A percentile compares a stretch with the other conserved stretches of the same genome.
Evolutionary conservation across 1,140 invertebrate genomes (phyloP).

Genomic region (Aplysia californica): DNA sequence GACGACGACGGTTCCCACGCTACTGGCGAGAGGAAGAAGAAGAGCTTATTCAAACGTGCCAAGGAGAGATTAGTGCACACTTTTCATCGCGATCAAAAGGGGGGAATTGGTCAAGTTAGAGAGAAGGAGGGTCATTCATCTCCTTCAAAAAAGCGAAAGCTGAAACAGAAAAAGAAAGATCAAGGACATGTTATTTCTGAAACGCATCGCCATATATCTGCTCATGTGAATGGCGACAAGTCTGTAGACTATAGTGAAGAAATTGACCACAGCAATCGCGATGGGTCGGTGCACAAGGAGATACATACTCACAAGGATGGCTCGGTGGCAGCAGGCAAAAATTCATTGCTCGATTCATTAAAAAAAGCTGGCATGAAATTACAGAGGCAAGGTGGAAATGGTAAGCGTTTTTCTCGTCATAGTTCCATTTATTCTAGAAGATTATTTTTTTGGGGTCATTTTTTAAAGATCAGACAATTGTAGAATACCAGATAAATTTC

Average conservation of each 20-base stretch:
- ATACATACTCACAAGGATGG: no score
- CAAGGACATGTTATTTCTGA: not conserved
- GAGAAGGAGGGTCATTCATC: not conserved
- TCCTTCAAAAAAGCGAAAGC: conserved; percentile 19
- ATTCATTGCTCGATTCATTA: no score
- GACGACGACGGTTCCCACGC: conserved; percentile 24
- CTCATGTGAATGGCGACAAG: conserved; percentile 27
- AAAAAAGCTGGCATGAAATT: no score
- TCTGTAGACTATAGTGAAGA: conserved; percentile 21
- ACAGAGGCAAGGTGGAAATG: no score
- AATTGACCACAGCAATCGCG: conserved; percentile 4
- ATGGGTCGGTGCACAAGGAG: not conserved
- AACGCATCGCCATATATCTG: conserved; percentile 12
- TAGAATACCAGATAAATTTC: no score
- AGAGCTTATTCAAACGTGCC: conserved; percentile 40
- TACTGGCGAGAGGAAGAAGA: conserved; percentile 37
- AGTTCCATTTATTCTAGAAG: no score
- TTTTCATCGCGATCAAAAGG: conserved; percentile 35
- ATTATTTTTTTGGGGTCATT: no score
- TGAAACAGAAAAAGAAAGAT: conserved; percentile 21
- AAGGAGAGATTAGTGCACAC: conserved; percentile 41
- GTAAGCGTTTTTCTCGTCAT: no score
- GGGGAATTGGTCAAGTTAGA: conserved; percentile 16
- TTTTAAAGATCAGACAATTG: no score
- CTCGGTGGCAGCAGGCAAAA: no score